Evolutionary conservation across 2,888 invertebrate species (phyloP), one percentile per base, ranked within the genome.

Genomic region (Diplazon laetatorius): DNA sequence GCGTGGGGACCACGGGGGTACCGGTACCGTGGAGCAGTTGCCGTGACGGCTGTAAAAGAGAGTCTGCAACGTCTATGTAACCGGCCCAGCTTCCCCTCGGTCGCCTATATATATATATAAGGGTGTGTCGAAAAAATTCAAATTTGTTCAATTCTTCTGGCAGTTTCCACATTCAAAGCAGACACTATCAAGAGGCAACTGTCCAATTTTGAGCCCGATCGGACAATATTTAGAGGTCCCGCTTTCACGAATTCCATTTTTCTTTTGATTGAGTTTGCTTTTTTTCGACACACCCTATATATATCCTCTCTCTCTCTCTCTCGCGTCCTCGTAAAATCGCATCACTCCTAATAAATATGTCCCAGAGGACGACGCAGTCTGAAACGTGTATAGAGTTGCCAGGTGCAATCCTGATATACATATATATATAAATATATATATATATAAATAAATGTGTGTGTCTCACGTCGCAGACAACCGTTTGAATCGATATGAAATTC

Each of bases 331-430:
- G 71, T 76, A 76, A 76, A 76, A 60, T 60, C 50, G 62, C 62
- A 72, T 72, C 66, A 66, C 72, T 55, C 66, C 60, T 72, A 55
- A 76, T 71, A 76, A 76, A 76, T 76, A 72, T 66, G 60, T 60
- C 37, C 59, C 20, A 12, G 9, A 52, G 37, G 39, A 18, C 44
- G 44, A 37, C 55, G 2, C 6, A 42, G 52, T 22, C 37, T 55
- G 22, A 5, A 37, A 22, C 20, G 22, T 12, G 25, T 30, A 30
- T 1, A 30, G 30, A 1, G 14, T n/a, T 0, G 30, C 42, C 16
- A 42, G 25, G 66, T 66, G 66, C 66, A 42, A 66, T 42, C 16
- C 39, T 39, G n/a, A n/a, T n/a, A n/a, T n/a, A n/a, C n/a, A n/a
- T n/a, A n/a, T n/a, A n/a, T n/a, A n/a, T n/a, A n/a, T n/a, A n/a